phyloP scores from a whole-genome alignment of 2,113 vertebrate genomes.

The Sciurus niger region DNA sequence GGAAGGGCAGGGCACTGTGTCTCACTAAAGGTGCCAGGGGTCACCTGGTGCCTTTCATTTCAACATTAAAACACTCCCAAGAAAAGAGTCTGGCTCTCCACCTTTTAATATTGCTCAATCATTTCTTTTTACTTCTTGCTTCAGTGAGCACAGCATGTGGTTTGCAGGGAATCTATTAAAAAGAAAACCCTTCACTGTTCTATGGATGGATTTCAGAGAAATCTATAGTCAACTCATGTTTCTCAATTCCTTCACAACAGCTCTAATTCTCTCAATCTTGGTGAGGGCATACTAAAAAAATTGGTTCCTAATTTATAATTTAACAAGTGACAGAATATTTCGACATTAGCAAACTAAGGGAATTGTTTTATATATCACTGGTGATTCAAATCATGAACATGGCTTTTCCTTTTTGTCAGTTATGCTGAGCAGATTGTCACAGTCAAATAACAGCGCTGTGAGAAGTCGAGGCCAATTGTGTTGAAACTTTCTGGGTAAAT shows the following conservation, averaged over 20 bases:
- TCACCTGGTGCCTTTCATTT: slow-evolving; percentile 69
- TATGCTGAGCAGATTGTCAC: not conserved
- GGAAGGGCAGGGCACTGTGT: not conserved
- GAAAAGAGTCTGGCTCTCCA: slow-evolving; percentile 64
- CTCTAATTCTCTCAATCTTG: slow-evolving; percentile 61
- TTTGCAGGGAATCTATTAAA: slow-evolving; percentile 79
- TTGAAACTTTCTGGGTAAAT: not conserved
- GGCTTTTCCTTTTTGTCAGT: slow-evolving; percentile 57
- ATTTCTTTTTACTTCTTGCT: slow-evolving; percentile 79
- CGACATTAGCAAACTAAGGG: slow-evolving; percentile 64
- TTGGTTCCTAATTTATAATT: slow-evolving; percentile 74
- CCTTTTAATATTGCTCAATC: slow-evolving; percentile 78
- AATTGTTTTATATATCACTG: slow-evolving; percentile 51
- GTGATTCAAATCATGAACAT: slow-evolving; percentile 32
- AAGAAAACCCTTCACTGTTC: slow-evolving; percentile 73
- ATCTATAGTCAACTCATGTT: slow-evolving; percentile 67
- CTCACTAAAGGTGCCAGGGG: not conserved
- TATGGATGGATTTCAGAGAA: slow-evolving; percentile 54
- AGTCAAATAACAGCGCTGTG: not conserved
- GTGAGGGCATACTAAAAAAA: slow-evolving; percentile 52
- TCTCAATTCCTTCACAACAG: slow-evolving; percentile 45
- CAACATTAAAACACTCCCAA: slow-evolving; percentile 63
- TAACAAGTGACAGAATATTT: slow-evolving; percentile 73
- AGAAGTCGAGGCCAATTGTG: not conserved
- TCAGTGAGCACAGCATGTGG: slow-evolving; percentile 75